Base-by-base conservation (phyloP, 2,888 invertebrate genomes). In the Megaustenia siamemsis region DNA sequence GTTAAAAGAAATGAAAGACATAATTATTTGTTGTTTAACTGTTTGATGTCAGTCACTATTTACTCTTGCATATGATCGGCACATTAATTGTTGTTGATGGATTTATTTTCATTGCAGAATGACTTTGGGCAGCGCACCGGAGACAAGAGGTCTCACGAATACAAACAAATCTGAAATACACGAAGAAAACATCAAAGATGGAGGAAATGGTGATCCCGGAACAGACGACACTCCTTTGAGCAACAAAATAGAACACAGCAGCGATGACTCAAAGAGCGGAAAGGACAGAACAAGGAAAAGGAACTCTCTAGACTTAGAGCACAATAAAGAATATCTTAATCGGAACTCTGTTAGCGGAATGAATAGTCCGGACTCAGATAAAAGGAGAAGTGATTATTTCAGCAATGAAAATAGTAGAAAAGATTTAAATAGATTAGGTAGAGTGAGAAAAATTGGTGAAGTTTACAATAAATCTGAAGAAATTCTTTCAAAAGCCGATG, bases 81-180 rank as follows among this genome's bases (percentile, higher is more conserved):
- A 49, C 49, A 6, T 10, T 63, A 28, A 28, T n/a, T 8, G 12
- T 28, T 63, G 28, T 5, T n/a, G 1, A 56, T 56, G 56, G 0
- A 53, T 68, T 38, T 77, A 2, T 24, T 21, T 66, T 45, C n/a
- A 3, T 77, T 45, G 10, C 77, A 77, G 83, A 38, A 77, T 83
- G 77, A 18, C 24, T 8, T 24, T 69, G 15, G 15, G 28, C 0
- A 68, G 53, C n/a, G 40, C 49, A n/a, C 68, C 77, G 0, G 38
- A 38, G 1, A 35, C 83, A 10, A 82, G 38, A 60, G 81, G 73
- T n/a, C 32, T 38, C 18, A 40, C 15, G 15, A 82, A 18, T 10
- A 0, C 3, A 8, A 43, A 28, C 66, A n/a, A 32, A 21, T 79
- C 12, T 45, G 45, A 21, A 12, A 24, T 18, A 24, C 3, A 3